Evolutionary conservation across 1,140 invertebrate genomes (phyloP).

Genomic region (Vanessa tameamea): DNA sequence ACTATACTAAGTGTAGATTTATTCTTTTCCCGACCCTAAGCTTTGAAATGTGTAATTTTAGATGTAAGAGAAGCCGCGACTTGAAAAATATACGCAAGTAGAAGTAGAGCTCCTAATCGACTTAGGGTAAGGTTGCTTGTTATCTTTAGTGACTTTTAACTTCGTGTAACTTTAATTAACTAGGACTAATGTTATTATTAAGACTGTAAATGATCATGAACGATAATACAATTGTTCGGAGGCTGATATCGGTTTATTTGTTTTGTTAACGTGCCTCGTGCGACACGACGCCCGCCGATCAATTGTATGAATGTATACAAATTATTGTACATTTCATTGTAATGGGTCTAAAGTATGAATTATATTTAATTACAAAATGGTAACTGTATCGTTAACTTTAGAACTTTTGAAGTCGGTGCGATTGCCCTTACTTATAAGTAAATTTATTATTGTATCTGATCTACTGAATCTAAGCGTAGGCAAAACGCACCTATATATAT

Average conservation of each 20-base stretch:
- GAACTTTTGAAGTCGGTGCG: conserved; percentile 22
- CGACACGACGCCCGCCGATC: conserved; percentile 49
- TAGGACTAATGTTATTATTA: conserved; percentile 34
- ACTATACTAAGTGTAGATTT: conserved; percentile 50
- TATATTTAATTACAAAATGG: conserved; percentile 35
- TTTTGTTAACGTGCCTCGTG: conserved; percentile 38
- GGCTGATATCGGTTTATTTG: conserved; percentile 41
- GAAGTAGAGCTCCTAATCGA: conserved; percentile 38
- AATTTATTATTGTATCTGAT: conserved; percentile 19
- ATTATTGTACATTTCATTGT: conserved; percentile 77
- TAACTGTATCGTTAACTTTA: conserved; percentile 32
- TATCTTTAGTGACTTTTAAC: conserved; percentile 53
- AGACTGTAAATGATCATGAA: conserved; percentile 22
- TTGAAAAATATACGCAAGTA: conserved; percentile 34
- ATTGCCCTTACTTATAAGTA: conserved; percentile 39
- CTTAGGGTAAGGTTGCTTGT: conserved; percentile 63
- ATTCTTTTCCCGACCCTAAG: conserved; percentile 60
- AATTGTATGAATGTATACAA: conserved; percentile 50
- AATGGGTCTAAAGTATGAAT: conserved; percentile 56
- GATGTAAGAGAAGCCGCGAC: conserved; percentile 38
- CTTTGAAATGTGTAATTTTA: conserved; percentile 77
- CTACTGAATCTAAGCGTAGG: conserved; percentile 18
- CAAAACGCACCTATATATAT: conserved; percentile 7
- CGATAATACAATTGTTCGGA: conserved; percentile 59
- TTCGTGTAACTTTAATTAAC: conserved; percentile 35